A percentile compares a stretch with the other conserved stretches of the same genome.
phyloP scores from a whole-genome alignment of 2,888 invertebrate genomes.

The Eledone cirrhosa region DNA sequence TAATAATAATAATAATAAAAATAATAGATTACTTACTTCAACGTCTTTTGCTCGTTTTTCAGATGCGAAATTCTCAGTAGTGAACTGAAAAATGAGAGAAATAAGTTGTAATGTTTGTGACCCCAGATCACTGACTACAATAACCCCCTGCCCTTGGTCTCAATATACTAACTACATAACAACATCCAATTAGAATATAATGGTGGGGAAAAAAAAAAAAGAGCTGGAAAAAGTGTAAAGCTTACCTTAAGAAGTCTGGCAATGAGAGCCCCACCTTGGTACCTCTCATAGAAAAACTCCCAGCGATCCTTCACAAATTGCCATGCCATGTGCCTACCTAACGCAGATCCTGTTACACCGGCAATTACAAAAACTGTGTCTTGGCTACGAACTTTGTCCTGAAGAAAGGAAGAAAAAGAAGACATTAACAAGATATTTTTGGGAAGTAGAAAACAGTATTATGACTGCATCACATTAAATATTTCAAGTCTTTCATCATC shows the following conservation, averaged over 20 bases:
- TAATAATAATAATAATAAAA: too few species aligned
- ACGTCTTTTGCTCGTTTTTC: conserved; percentile 84
- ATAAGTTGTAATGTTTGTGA: conserved; percentile 1
- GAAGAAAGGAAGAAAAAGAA: conserved; percentile 57
- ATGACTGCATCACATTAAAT: too few species aligned
- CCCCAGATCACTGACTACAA: background rate
- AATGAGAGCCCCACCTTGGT: conserved; percentile 82
- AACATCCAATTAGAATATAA: too few species aligned
- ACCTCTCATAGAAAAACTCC: conserved; percentile 79
- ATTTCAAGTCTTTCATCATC: too few species aligned
- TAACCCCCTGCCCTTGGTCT: too few species aligned
- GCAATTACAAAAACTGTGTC: conserved; percentile 90
- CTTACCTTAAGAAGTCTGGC: conserved; percentile 79
- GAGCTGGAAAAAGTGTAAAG: background rate
- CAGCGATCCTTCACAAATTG: conserved; percentile 88
- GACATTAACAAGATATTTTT: too few species aligned
- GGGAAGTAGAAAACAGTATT: too few species aligned
- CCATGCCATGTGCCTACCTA: conserved; percentile 89
- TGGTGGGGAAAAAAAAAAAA: too few species aligned
- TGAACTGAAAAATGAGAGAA: conserved; percentile 67
- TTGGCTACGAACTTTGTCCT: conserved; percentile 90
- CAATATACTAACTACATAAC: too few species aligned
- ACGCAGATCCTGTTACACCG: conserved; percentile 81
- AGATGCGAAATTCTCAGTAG: conserved; percentile 88
- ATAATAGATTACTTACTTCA: conserved; percentile 69